Conservation (phyloP, 2,888 invertebrate genomes). For the Julus scandinavius region DNA sequence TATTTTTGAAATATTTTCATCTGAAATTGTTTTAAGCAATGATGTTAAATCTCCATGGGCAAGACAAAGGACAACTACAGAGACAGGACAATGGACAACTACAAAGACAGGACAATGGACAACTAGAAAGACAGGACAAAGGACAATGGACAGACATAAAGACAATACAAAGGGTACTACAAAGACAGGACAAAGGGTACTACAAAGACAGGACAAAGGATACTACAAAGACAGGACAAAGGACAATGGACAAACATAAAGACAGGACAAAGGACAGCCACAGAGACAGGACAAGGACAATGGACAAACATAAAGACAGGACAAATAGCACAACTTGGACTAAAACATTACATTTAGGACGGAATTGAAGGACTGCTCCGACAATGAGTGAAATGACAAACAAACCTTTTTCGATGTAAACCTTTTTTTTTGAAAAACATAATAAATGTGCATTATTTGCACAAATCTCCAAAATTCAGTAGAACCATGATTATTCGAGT, state of each 20-base stretch:
- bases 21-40: neutral
- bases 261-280: neutral
- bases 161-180: no score
- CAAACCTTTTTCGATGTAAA: neutral
- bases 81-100: no score
- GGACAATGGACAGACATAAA: no score
- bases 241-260: neutral
- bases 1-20: neutral
- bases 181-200: no score
- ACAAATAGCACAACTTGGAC: neutral
- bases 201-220: neutral
- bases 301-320: neutral
- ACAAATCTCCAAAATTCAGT: neutral
- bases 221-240: no score
- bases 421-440: neutral
- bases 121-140: no score
- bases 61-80: no score
- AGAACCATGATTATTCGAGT: neutral
- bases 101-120: no score
- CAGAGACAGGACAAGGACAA: neutral
- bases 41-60: no score
- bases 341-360: neutral
- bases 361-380: neutral
- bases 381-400: neutral
- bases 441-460: no score